These are phyloP conservation scores for Lamprotornis superbus DNA, from an alignment of 2,113 vertebrate species.

Conservation along the genomic window DNA sequence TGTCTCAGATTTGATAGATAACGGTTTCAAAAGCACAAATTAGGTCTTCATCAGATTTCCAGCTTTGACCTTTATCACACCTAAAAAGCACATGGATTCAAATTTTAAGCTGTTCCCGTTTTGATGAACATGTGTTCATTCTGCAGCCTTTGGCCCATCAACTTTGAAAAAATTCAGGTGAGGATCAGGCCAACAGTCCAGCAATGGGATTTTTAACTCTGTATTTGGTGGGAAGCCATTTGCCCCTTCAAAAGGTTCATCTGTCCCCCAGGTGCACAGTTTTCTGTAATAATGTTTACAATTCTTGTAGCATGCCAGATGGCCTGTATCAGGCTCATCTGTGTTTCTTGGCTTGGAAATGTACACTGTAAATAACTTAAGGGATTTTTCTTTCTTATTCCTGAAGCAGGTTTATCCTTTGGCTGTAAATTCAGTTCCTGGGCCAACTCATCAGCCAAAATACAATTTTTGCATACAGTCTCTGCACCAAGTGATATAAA, in stretches of 20 bases:
- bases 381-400: background rate
- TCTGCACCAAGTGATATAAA: background rate
- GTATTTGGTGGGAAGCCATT: background rate
- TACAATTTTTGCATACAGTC: background rate
- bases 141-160: background rate
- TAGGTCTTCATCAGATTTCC: background rate
- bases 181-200: background rate
- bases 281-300: background rate
- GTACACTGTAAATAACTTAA: background rate
- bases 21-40: background rate
- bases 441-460: background rate
- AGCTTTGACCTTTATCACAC: background rate
- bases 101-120: background rate
- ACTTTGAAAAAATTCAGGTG: background rate
- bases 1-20: background rate
- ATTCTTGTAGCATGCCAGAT: background rate
- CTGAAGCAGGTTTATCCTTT: background rate
- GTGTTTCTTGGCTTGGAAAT: conserved; percentile 33
- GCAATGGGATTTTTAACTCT: background rate
- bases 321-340: background rate
- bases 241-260: background rate
- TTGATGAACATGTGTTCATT: background rate
- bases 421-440: background rate
- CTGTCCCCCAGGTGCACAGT: background rate
- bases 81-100: background rate